Base-by-base conservation (phyloP, 64 coral and sea anemone genomes). In the Catalaphyllia jardinei region DNA sequence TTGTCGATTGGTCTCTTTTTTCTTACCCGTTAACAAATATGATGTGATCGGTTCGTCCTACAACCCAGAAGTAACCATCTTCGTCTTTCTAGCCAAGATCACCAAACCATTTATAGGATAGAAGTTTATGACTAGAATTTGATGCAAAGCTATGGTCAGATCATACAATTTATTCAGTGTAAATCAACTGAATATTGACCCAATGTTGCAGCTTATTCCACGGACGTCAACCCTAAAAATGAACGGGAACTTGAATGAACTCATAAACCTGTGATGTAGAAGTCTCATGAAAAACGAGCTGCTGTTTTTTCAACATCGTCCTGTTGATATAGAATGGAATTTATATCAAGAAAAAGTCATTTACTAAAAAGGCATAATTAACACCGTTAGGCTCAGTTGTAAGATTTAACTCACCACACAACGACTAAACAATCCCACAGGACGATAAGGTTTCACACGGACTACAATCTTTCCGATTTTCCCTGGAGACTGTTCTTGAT, bases 391-490 rank as follows among this genome's bases (percentile, higher is more conserved):
- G 54, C 42, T 46, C 42, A 46, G 42, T 46, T 46, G 42, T 46
- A 46, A 57, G 54, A 2, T 57, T 57, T 57, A 16, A 16, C 92
- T 94, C 77, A 95, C 94, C 85, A 82, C 88, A 72, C 92, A 95
- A 61, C 83, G 79, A 18, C 86, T 95, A 42, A 95, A 95, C 11
- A 95, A 72, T 57, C 89, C 89, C 4, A 92, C 61, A 17, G 89
- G 90, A 42, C 94, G 72, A 27, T 86, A 49, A 17, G 94, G 94
- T 72, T 95, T 92, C 30, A 95, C 78, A 55, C 73, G 86, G 18
- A 95, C 78, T 29, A 79, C 94, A 92, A 95, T 83, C 49, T 88
- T 90, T 0, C 89, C 94, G 35, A 86, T 72, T 79, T 24, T 61
- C 7, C 76, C 82, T 10, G 89, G 29, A 5, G 78, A 35, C n/a